Evolutionary conservation across 2,888 invertebrate genomes (phyloP).

Genomic region (Morpho helenor): DNA sequence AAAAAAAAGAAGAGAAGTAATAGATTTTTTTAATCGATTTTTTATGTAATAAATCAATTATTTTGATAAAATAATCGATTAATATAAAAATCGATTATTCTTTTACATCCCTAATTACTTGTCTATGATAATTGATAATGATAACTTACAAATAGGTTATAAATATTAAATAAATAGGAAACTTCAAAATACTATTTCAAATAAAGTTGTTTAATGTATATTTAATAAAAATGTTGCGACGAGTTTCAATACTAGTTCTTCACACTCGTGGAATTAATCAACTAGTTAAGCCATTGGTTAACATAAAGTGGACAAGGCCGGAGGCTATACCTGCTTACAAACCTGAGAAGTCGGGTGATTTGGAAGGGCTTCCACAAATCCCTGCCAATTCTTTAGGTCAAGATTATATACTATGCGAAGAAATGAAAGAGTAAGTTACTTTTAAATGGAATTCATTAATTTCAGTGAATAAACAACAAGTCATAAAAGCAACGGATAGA

Average conservation of each 20-base stretch:
- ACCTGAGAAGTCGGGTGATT: constrained; percentile 86
- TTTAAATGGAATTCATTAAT: neutral
- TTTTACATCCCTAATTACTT: too few relatives aligned
- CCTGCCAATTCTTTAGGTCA: constrained; percentile 68
- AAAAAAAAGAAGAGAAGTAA: too few relatives aligned
- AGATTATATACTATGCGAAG: constrained; percentile 81
- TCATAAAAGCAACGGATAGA: too few relatives aligned
- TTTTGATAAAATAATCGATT: too few relatives aligned
- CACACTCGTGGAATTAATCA: constrained; percentile 55
- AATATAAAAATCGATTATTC: too few relatives aligned
- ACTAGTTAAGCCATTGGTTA: constrained; percentile 82
- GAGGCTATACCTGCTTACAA: constrained; percentile 82
- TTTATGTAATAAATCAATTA: too few relatives aligned
- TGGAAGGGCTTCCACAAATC: constrained; percentile 77
- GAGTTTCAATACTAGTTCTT: constrained; percentile 49
- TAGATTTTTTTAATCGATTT: too few relatives aligned
- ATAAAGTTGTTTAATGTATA: neutral
- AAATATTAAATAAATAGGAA: neutral
- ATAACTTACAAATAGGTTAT: too few relatives aligned
- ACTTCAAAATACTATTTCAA: neutral
- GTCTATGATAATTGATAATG: too few relatives aligned
- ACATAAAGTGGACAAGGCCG: constrained; percentile 89
- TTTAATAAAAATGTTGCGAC: constrained; percentile 49
- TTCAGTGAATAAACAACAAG: too few relatives aligned
- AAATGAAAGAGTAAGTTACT: constrained; percentile 82